These are phyloP conservation scores for Anas platyrhynchos DNA, from an alignment of 2,113 vertebrate genomes.

Conservation along the genomic window DNA sequence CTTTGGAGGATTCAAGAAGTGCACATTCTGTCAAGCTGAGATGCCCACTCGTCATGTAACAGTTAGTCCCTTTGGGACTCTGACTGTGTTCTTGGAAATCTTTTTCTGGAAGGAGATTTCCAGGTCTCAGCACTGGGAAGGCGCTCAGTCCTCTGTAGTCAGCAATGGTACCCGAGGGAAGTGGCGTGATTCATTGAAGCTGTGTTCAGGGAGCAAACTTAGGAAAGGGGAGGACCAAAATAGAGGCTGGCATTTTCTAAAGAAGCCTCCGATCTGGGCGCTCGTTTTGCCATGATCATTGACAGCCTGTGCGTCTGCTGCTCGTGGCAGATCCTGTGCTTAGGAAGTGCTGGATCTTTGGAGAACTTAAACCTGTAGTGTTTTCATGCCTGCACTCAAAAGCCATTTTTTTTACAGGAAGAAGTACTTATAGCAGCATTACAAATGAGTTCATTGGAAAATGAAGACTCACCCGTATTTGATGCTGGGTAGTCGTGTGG, in stretches of 20 bases:
- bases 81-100: neutral
- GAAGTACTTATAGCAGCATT: neutral
- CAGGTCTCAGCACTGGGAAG: neutral
- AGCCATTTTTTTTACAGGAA: neutral
- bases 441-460: neutral
- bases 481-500: no score
- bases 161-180: neutral
- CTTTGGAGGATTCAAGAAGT: neutral
- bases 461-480: neutral
- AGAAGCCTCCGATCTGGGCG: neutral
- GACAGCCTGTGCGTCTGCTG: neutral
- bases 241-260: neutral
- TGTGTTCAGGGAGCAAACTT: neutral
- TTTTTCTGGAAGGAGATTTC: neutral
- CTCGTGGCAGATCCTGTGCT: neutral
- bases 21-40: neutral
- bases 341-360: neutral
- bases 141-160: neutral
- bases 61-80: neutral
- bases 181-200: neutral
- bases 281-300: neutral
- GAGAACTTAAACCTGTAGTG: neutral
- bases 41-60: neutral
- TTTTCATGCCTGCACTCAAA: neutral
- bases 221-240: neutral